These are phyloP conservation scores for Corvus moneduloides DNA, from an alignment of 2,113 vertebrate genomes.

Conservation along the genomic window DNA sequence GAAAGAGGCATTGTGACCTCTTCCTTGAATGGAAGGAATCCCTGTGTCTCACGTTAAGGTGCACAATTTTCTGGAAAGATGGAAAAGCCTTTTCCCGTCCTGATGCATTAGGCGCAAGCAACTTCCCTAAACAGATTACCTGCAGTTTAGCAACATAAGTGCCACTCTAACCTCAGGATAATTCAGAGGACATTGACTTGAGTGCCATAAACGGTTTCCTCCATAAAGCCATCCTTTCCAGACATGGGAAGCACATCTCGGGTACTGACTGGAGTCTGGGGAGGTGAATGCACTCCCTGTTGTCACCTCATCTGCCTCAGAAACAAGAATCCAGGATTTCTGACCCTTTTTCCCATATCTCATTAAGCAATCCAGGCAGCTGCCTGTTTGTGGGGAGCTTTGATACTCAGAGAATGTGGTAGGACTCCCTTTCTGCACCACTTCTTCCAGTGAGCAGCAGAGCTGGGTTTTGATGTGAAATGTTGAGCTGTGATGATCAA, in stretches of 20 bases:
- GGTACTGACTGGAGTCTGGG: background rate
- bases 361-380: background rate
- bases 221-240: background rate
- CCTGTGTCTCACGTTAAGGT: background rate
- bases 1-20: background rate
- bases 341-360: background rate
- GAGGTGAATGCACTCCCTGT: background rate
- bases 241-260: accelerated
- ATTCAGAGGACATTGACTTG: background rate
- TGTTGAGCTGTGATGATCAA: background rate
- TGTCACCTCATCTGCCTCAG: background rate
- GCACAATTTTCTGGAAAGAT: background rate
- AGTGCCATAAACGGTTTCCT: background rate
- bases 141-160: background rate
- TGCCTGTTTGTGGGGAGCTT: background rate
- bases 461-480: background rate
- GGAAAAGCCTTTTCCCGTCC: background rate
- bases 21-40: background rate
- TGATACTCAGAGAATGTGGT: background rate
- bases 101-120: background rate
- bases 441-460: background rate
- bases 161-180: background rate
- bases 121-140: background rate
- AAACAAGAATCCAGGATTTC: background rate
- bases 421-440: background rate